A percentile compares a stretch with the other conserved stretches of the same genome.
phyloP scores from a whole-genome alignment of 2,888 invertebrate species.

The Cerastis rubricosa region DNA sequence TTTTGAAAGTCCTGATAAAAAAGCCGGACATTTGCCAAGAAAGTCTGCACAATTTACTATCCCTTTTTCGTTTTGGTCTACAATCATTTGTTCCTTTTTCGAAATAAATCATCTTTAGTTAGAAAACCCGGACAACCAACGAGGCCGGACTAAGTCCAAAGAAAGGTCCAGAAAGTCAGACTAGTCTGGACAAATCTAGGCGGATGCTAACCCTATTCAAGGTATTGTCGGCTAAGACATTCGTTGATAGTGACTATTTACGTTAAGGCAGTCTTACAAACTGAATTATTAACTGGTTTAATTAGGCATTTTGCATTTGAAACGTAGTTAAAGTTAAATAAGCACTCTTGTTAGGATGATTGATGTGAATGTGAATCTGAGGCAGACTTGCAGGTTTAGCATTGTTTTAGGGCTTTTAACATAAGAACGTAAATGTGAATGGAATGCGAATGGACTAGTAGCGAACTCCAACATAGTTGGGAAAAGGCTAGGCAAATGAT shows the following conservation, averaged over 20 bases:
- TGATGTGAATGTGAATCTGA: slow-evolving; percentile 12
- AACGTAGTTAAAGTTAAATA: slow-evolving; percentile 38
- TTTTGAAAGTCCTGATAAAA: background rate
- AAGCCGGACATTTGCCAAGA: background rate
- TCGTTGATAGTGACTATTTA: slow-evolving; percentile 61
- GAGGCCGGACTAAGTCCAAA: background rate
- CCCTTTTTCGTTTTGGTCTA: background rate
- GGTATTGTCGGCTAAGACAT: slow-evolving; percentile 52
- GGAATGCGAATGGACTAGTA: no score
- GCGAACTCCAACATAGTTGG: no score
- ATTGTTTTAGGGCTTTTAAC: slow-evolving; percentile 3
- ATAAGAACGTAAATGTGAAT: background rate
- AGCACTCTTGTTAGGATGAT: slow-evolving; percentile 41
- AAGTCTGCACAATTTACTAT: background rate
- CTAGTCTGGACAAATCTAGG: background rate
- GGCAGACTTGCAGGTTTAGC: slow-evolving; percentile 4
- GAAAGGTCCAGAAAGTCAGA: no score
- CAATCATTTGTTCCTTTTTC: background rate
- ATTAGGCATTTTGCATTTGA: slow-evolving; percentile 51
- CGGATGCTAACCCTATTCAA: background rate
- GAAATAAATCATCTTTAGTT: background rate
- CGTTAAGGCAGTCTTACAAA: slow-evolving; percentile 36
- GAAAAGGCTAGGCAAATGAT: no score
- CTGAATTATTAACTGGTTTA: slow-evolving; percentile 63
- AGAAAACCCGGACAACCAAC: background rate